Conservation (phyloP, 2,888 invertebrate genomes). For the Chrysopilus asiliformis region DNA sequence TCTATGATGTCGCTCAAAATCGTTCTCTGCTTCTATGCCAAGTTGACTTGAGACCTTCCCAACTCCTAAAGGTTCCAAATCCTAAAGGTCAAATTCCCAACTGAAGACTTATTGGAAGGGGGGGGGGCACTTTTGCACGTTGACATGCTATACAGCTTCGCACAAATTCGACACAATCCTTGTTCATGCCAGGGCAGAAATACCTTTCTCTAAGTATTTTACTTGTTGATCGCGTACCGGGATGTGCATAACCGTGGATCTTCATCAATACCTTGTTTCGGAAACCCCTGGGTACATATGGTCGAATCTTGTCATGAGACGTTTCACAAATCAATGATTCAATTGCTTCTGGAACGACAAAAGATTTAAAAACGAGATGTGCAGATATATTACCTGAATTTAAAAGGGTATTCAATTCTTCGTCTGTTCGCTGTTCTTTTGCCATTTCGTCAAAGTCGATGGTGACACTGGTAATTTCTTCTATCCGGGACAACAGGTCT, state of each 20-base stretch:
- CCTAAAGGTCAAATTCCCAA: too few relatives aligned
- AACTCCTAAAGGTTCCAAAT: too few relatives aligned
- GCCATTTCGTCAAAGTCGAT: background rate
- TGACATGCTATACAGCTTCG: conserved; percentile 1
- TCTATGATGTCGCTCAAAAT: too few relatives aligned
- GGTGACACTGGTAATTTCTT: background rate
- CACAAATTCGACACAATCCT: background rate
- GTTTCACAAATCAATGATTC: conserved; percentile 5
- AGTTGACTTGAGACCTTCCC: too few relatives aligned
- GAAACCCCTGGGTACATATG: conserved; percentile 4
- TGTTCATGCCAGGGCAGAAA: conserved; percentile 7
- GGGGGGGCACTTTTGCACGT: too few relatives aligned
- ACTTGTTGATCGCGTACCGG: too few relatives aligned
- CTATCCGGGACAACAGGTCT: too few relatives aligned
- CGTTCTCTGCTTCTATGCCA: too few relatives aligned
- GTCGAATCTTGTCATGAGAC: conserved; percentile 3
- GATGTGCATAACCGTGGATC: conserved; percentile 3
- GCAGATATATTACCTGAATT: too few relatives aligned
- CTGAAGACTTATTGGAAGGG: too few relatives aligned
- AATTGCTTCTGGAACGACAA: background rate
- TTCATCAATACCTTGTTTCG: conserved; percentile 1
- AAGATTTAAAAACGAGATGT: background rate
- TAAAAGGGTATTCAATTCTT: background rate
- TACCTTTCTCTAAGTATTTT: too few relatives aligned
- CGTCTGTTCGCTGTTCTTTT: background rate